A percentile compares a stretch with the other conserved stretches of the same genome.
Conservation (phyloP, 2,888 invertebrate species). For the Eupithecia vulgata region DNA sequence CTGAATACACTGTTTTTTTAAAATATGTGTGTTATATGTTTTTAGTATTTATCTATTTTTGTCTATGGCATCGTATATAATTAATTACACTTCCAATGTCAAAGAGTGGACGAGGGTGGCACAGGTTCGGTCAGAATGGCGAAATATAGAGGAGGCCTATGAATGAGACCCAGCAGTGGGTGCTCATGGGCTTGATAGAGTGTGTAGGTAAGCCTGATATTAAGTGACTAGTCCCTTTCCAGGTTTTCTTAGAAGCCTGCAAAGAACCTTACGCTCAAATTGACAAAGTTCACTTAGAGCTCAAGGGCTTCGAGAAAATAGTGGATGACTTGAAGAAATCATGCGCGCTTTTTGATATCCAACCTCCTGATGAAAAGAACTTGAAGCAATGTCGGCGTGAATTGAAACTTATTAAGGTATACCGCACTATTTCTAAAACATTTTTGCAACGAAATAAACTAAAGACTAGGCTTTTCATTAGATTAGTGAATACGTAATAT, state of each 20-base stretch:
- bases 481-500: too few relatives aligned
- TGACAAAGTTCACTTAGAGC: constrained; percentile 87
- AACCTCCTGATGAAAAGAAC: constrained; percentile 91
- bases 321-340: constrained; percentile 88
- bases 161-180: neutral
- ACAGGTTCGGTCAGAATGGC: too few relatives aligned
- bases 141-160: neutral
- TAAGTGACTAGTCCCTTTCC: constrained; percentile 8
- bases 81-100: too few relatives aligned
- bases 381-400: constrained; percentile 90
- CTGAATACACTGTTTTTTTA: neutral
- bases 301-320: constrained; percentile 87
- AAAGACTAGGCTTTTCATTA: too few relatives aligned
- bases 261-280: constrained; percentile 87
- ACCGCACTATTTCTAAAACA: too few relatives aligned
- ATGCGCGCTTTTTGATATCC: constrained; percentile 93
- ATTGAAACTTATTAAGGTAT: constrained; percentile 88
- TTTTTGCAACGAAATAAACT: too few relatives aligned
- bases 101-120: too few relatives aligned
- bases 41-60: too few relatives aligned
- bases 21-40: too few relatives aligned
- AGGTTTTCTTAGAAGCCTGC: constrained; percentile 87
- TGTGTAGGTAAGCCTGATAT: neutral
- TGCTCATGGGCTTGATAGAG: neutral
- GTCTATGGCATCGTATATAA: too few relatives aligned